Percentiles rank a stretch among this genome's conserved stretches.
phyloP scores from a whole-genome alignment of 2,113 vertebrate genomes.

The Sinocyclocheilus grahami region DNA sequence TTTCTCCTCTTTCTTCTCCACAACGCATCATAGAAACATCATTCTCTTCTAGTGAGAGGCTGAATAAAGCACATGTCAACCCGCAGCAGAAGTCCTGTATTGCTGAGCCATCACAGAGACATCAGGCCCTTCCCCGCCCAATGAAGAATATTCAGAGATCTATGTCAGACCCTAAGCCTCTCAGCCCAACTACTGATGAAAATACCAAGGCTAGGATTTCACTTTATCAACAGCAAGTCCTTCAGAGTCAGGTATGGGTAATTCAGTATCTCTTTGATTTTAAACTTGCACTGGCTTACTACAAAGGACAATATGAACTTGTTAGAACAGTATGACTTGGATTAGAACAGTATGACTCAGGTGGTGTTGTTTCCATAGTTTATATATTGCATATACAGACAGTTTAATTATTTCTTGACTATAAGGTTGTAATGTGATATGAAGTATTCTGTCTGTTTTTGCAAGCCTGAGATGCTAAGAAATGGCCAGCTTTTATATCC shows the following conservation, averaged over 20 bases:
- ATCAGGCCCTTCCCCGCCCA: slow-evolving; percentile 90
- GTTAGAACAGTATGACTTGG: not conserved
- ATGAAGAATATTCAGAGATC: slow-evolving; percentile 97
- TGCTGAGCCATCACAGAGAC: slow-evolving; percentile 84
- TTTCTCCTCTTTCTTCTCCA: slow-evolving; percentile 93
- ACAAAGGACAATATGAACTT: not conserved
- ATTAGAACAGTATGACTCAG: not conserved
- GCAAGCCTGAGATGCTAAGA: slow-evolving; percentile 6
- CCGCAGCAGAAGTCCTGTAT: slow-evolving; percentile 95
- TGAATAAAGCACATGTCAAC: slow-evolving; percentile 97
- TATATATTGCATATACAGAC: not conserved
- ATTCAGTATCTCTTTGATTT: slow-evolving; percentile 2
- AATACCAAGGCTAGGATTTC: slow-evolving; percentile 90
- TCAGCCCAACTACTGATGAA: slow-evolving; percentile 95
- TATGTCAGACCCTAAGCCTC: slow-evolving; percentile 94
- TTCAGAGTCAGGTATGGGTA: slow-evolving; percentile 89
- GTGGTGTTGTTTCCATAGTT: not conserved
- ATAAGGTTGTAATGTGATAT: not conserved
- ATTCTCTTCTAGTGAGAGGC: slow-evolving; percentile 88
- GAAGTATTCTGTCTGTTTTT: not conserved
- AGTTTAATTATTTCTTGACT: not conserved
- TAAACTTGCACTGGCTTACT: not conserved
- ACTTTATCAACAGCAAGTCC: slow-evolving; percentile 91
- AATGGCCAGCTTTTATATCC: not conserved
- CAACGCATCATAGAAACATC: slow-evolving; percentile 91